These are phyloP conservation scores for Xanthorhoe designata DNA, from an alignment of 2,888 invertebrate genomes.

Conservation along the genomic window DNA sequence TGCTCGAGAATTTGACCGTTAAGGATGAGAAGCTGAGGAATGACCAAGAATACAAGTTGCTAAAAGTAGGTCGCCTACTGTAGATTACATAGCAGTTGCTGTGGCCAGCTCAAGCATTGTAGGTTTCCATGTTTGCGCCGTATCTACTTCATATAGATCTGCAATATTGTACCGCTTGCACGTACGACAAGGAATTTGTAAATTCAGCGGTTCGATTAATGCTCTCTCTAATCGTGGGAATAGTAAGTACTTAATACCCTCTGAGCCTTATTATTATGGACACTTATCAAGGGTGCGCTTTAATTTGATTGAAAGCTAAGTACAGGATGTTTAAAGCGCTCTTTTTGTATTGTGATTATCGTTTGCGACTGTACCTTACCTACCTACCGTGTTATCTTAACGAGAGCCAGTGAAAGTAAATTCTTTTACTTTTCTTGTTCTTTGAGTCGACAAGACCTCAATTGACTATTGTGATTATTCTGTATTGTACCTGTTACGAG, in stretches of 20 bases:
- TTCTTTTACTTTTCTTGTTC: conserved; percentile 46
- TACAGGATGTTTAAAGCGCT: not conserved
- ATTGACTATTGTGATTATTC: conserved; percentile 36
- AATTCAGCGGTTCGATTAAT: not conserved
- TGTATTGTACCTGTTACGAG: not conserved
- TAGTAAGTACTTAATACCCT: not conserved
- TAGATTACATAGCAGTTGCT: conserved; percentile 13
- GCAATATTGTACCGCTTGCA: not conserved
- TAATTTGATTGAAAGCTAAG: not conserved
- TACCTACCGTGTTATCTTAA: conserved; percentile 21
- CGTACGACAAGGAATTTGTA: not conserved
- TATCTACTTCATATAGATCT: conserved; percentile 2
- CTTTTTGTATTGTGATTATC: not conserved
- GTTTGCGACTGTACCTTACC: conserved; percentile 3
- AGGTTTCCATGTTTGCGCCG: conserved; percentile 19
- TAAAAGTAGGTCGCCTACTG: conserved; percentile 25
- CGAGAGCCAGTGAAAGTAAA: conserved; percentile 60
- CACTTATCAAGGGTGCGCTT: not conserved
- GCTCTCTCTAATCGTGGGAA: not conserved
- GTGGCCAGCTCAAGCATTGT: conserved; percentile 8
- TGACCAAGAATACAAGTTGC: conserved; percentile 26
- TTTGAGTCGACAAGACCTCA: conserved; percentile 37
- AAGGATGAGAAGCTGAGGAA: conserved; percentile 20
- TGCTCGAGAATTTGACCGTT: conserved; percentile 17
- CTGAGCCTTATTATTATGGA: not conserved